Evolutionary conservation across 2,113 vertebrate genomes (phyloP).

Genomic region (Indicator indicator): DNA sequence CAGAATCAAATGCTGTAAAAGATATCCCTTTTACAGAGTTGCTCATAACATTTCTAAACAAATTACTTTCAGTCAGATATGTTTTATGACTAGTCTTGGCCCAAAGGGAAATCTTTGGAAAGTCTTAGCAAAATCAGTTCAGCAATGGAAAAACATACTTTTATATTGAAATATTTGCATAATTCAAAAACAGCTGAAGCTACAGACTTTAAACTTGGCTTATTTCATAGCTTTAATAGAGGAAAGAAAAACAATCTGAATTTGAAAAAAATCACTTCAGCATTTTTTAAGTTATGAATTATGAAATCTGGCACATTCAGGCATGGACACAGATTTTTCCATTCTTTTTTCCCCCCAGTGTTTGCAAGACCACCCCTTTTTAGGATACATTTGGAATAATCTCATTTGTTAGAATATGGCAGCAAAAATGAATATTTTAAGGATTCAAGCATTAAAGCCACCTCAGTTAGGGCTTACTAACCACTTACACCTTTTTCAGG

Average conservation of each 20-base stretch:
- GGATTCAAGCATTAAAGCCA: background rate
- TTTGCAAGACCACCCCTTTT: constrained; percentile 40
- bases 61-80: constrained; percentile 40
- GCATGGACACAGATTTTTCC: constrained; percentile 41
- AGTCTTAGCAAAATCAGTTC: constrained; percentile 49
- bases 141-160: constrained; percentile 55
- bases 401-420: background rate
- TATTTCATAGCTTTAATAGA: constrained; percentile 58
- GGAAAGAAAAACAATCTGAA: constrained; percentile 60
- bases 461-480: background rate
- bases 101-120: constrained; percentile 48
- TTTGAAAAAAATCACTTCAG: constrained; percentile 50
- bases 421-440: background rate
- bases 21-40: constrained; percentile 4
- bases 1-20: constrained; percentile 24
- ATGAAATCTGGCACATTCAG: constrained; percentile 54
- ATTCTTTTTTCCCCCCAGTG: background rate
- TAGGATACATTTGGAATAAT: constrained; percentile 23
- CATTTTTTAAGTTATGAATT: constrained; percentile 59
- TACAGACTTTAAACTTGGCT: constrained; percentile 63
- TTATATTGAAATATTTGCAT: constrained; percentile 63
- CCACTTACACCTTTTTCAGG: background rate
- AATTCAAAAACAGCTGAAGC: constrained; percentile 68
- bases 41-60: constrained; percentile 41
- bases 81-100: constrained; percentile 46